Evolutionary conservation across 2,888 invertebrate species (phyloP).

Genomic region (Tachina grossa): DNA sequence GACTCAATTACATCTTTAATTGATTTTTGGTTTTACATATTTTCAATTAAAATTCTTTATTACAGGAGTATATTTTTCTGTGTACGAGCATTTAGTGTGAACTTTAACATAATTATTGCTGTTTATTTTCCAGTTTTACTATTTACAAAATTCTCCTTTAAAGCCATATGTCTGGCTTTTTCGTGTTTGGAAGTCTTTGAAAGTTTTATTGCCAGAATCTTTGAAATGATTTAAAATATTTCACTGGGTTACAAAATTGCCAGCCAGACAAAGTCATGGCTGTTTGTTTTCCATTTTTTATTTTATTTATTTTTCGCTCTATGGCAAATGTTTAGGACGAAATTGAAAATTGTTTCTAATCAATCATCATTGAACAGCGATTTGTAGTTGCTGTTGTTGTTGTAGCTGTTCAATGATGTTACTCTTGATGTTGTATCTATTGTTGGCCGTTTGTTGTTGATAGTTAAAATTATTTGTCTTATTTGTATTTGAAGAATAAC

Average conservation of each 20-base stretch:
- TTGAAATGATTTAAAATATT: background rate
- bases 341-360: constrained; percentile 75
- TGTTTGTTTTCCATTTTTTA: constrained; percentile 34
- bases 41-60: no score
- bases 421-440: constrained; percentile 53
- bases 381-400: constrained; percentile 76
- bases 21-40: no score
- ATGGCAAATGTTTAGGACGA: constrained; percentile 62
- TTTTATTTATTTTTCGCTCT: background rate
- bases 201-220: background rate
- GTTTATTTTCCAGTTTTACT: no score
- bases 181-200: background rate
- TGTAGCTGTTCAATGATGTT: constrained; percentile 70
- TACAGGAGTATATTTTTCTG: no score
- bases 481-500: constrained; percentile 29
- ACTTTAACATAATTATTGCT: no score
- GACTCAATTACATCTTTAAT: no score
- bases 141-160: no score
- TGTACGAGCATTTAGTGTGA: no score
- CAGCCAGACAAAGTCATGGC: constrained; percentile 58
- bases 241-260: constrained; percentile 27
- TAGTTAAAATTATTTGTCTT: constrained; percentile 64
- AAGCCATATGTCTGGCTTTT: no score
- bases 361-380: constrained; percentile 79
- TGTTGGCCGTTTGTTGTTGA: constrained; percentile 53